Percentiles rank a stretch among this genome's conserved stretches.
phyloP scores from a whole-genome alignment of 2,888 invertebrate genomes.

The Stenotaenia linearis region DNA sequence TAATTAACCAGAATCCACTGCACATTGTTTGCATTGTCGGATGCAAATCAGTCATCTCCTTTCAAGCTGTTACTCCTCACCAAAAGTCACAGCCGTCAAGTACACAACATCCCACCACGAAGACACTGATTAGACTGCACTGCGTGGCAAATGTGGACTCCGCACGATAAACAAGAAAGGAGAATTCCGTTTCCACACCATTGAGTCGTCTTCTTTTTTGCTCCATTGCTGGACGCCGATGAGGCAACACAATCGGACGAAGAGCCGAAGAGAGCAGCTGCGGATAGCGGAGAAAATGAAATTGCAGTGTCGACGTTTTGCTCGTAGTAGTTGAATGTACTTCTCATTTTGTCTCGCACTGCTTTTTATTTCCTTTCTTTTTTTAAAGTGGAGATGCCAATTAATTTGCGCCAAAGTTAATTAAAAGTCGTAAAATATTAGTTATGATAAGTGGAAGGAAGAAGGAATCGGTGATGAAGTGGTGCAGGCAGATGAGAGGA shows the following conservation, averaged over 20 bases:
- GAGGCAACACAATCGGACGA: not conserved
- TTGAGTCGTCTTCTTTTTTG: not conserved
- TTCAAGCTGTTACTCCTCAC: too few species aligned
- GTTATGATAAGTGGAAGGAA: not conserved
- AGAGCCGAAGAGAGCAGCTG: not conserved
- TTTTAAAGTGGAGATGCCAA: not conserved
- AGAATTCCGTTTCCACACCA: not conserved
- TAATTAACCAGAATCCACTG: too few species aligned
- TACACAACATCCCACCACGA: too few species aligned
- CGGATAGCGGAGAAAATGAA: not conserved
- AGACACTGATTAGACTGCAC: not conserved
- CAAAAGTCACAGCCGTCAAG: too few species aligned
- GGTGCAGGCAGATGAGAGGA: not conserved
- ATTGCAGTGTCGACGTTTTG: constrained; percentile 4
- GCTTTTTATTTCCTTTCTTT: not conserved
- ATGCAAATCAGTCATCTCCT: too few species aligned
- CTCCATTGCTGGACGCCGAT: not conserved
- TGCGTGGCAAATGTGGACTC: not conserved
- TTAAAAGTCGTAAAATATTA: constrained; percentile 9
- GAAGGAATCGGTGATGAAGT: not conserved
- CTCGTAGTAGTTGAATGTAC: not conserved
- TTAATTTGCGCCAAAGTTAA: not conserved
- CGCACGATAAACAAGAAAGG: not conserved
- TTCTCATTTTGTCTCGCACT: not conserved
- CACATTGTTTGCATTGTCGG: too few species aligned